These are phyloP conservation scores for Drosophila aff. DNA, from an alignment of 1,140 invertebrate genomes.

Conservation along the genomic window DNA sequence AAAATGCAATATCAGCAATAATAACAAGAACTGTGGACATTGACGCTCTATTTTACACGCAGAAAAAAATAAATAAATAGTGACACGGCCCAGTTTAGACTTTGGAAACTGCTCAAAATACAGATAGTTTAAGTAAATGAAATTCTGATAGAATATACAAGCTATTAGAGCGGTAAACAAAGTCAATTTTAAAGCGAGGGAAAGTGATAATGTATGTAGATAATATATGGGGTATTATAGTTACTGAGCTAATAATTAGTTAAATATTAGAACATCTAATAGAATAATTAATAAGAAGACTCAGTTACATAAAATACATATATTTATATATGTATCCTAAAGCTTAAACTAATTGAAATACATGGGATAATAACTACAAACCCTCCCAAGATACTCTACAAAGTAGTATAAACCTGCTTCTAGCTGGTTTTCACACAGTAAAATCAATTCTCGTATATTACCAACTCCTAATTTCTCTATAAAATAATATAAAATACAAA, in stretches of 20 bases:
- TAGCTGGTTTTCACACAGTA: neutral
- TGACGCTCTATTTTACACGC: slow-evolving; percentile 23
- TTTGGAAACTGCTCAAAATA: neutral
- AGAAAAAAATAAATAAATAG: slow-evolving; percentile 3
- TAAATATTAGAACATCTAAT: neutral
- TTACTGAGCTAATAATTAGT: neutral
- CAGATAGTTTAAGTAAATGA: neutral
- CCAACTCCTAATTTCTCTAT: neutral
- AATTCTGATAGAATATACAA: neutral
- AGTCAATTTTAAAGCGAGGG: neutral
- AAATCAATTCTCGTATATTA: too few species aligned
- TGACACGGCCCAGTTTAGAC: neutral
- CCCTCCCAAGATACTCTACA: neutral
- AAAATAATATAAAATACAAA: too few species aligned
- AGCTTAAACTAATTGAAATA: neutral
- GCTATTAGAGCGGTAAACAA: neutral
- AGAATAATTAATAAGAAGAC: neutral
- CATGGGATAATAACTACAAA: neutral
- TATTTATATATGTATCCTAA: neutral
- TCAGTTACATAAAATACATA: neutral
- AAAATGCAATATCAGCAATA: slow-evolving; percentile 47
- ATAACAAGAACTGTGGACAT: slow-evolving; percentile 12
- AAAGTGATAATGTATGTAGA: neutral
- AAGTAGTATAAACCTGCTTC: neutral
- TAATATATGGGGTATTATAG: neutral